A percentile compares a stretch with the other conserved stretches of the same genome.
Evolutionary conservation across 2,113 vertebrate species (phyloP).

Genomic region (Malurus alboscapulatus): DNA sequence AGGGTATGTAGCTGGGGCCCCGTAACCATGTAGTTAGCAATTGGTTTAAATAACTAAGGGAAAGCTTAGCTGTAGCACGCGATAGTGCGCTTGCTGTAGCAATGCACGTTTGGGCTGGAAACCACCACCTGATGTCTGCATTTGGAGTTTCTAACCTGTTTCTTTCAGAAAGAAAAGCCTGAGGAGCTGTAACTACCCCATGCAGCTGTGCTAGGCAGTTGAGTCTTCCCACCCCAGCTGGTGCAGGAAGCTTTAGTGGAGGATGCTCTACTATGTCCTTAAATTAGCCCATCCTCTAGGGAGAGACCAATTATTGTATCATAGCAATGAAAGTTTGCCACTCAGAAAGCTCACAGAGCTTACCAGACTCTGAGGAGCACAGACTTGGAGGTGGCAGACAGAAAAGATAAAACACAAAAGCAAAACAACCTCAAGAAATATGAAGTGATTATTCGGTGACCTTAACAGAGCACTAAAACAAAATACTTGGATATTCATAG

Average conservation of each 20-base stretch:
- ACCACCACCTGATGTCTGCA: conserved; percentile 68
- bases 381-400: background rate
- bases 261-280: background rate
- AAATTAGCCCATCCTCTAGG: background rate
- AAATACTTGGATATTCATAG: conserved; percentile 6
- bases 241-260: background rate
- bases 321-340: background rate
- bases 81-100: conserved; percentile 58
- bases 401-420: background rate
- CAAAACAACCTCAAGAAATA: background rate
- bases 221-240: conserved; percentile 15
- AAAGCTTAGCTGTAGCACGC: conserved; percentile 55
- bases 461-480: conserved; percentile 1
- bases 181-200: conserved; percentile 47
- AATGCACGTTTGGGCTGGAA: conserved; percentile 67
- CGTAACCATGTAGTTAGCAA: conserved; percentile 51
- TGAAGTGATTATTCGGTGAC: background rate
- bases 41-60: background rate
- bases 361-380: conserved; percentile 4
- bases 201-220: background rate
- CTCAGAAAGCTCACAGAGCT: conserved; percentile 23
- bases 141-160: conserved; percentile 67
- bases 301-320: background rate
- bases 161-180: conserved; percentile 57
- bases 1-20: conserved; percentile 93